Evolutionary conservation across 2,113 vertebrate genomes (phyloP).

Genomic region (Ifrita kowaldi): DNA sequence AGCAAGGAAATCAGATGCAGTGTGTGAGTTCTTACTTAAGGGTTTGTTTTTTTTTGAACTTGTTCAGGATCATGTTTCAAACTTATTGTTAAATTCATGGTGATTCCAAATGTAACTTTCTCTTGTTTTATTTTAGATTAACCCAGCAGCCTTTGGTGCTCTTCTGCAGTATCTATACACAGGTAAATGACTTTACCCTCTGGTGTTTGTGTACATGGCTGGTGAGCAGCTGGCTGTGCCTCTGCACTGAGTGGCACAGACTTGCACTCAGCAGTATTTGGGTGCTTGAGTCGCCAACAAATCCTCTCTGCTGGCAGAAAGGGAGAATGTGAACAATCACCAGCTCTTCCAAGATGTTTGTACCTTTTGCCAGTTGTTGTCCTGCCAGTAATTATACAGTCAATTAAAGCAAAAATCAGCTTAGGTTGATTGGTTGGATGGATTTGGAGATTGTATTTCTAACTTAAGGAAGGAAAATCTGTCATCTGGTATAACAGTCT

Average conservation of each 20-base stretch:
- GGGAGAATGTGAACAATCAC: neutral
- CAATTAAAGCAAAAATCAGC: neutral
- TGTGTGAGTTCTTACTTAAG: neutral
- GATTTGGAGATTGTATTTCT: neutral
- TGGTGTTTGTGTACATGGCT: neutral
- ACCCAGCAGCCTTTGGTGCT: slow-evolving; percentile 90
- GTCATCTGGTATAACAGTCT: neutral
- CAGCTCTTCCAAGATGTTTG: neutral
- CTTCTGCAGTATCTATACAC: slow-evolving; percentile 94
- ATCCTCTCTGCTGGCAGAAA: neutral
- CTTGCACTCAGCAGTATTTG: neutral
- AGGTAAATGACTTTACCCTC: slow-evolving; percentile 70
- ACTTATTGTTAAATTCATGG: neutral
- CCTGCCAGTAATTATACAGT: neutral
- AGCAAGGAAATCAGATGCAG: neutral
- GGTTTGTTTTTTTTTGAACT: accelerated
- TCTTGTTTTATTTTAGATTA: slow-evolving; percentile 79
- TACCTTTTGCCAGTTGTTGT: slow-evolving; percentile 19
- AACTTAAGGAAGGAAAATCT: neutral
- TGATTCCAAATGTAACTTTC: neutral
- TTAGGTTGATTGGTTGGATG: neutral
- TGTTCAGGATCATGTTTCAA: neutral
- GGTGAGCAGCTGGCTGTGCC: neutral
- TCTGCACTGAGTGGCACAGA: neutral
- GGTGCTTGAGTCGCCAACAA: neutral